These are phyloP conservation scores for Physella acuta DNA, from an alignment of 1,140 invertebrate genomes.

Conservation along the genomic window DNA sequence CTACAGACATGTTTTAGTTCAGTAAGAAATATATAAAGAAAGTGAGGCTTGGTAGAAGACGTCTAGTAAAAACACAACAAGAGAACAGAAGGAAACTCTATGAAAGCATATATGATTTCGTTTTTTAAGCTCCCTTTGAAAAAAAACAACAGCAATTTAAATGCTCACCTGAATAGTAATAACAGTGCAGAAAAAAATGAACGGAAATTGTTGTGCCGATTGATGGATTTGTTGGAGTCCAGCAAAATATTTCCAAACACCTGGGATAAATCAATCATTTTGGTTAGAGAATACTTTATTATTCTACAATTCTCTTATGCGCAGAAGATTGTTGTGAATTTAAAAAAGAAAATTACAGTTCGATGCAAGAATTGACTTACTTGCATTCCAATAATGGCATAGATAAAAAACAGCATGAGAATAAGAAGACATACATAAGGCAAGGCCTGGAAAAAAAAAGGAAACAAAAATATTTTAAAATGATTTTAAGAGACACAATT, in stretches of 20 bases:
- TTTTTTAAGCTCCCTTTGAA: not conserved
- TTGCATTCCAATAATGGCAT: conserved; percentile 90
- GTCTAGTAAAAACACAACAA: not conserved
- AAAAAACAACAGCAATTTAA: not conserved
- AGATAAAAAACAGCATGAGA: conserved; percentile 82
- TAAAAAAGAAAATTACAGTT: not conserved
- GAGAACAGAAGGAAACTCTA: not conserved
- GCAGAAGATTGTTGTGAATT: not conserved
- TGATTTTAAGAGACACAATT: too few relatives aligned
- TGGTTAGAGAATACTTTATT: not conserved
- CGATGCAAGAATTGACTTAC: conserved; percentile 61
- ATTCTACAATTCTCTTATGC: not conserved
- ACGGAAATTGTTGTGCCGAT: conserved; percentile 99
- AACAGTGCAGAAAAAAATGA: conserved; percentile 97
- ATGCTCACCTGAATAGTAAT: conserved; percentile 93
- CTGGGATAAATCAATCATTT: conserved; percentile 30
- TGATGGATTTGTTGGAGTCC: conserved; percentile 83
- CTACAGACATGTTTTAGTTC: not conserved
- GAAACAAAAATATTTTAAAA: not conserved
- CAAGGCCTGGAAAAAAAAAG: conserved; percentile 74
- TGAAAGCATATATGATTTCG: not conserved
- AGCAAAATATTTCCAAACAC: conserved; percentile 91
- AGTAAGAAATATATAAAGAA: not conserved
- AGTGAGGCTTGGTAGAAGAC: not conserved
- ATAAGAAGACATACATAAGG: conserved; percentile 98